Evolutionary conservation across 2,797 vertebrate genomes (phyloP).

Genomic region (Furcifer pardalis): DNA sequence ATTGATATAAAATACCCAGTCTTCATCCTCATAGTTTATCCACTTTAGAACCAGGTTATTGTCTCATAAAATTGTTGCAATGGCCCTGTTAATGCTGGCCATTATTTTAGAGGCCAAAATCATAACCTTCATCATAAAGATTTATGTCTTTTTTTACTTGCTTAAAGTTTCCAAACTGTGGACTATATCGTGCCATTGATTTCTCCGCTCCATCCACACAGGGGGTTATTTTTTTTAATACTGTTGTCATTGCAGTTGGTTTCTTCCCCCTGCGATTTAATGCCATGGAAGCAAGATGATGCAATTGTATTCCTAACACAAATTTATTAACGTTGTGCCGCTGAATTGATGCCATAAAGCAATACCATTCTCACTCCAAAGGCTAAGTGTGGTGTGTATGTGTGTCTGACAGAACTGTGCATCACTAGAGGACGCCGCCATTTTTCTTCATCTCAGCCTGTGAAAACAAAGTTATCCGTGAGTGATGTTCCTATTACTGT

Average conservation of each 20-base stretch:
- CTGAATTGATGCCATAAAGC: conserved; percentile 74
- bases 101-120: conserved; percentile 63
- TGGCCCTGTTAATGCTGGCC: conserved; percentile 64
- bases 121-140: conserved; percentile 67
- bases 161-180: conserved; percentile 68
- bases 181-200: conserved; percentile 73
- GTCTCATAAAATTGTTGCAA: conserved; percentile 66
- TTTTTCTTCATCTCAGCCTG: conserved; percentile 82
- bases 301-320: conserved; percentile 74
- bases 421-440: conserved; percentile 69
- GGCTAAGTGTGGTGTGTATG: conserved; percentile 66
- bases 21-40: conserved; percentile 62
- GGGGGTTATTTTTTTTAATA: conserved; percentile 33
- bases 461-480: conserved; percentile 76
- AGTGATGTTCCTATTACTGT: conserved; percentile 78
- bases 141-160: conserved; percentile 68
- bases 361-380: conserved; percentile 78
- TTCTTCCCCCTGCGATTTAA: conserved; percentile 69
- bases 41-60: conserved; percentile 63
- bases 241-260: conserved; percentile 60
- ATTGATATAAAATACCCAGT: conserved; percentile 60
- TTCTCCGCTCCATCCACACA: conserved; percentile 49
- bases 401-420: conserved; percentile 76
- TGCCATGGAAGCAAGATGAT: conserved; percentile 59
- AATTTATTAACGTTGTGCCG: conserved; percentile 79